Base-by-base conservation (phyloP, 2,797 vertebrate species). In the Paguma larvata region DNA sequence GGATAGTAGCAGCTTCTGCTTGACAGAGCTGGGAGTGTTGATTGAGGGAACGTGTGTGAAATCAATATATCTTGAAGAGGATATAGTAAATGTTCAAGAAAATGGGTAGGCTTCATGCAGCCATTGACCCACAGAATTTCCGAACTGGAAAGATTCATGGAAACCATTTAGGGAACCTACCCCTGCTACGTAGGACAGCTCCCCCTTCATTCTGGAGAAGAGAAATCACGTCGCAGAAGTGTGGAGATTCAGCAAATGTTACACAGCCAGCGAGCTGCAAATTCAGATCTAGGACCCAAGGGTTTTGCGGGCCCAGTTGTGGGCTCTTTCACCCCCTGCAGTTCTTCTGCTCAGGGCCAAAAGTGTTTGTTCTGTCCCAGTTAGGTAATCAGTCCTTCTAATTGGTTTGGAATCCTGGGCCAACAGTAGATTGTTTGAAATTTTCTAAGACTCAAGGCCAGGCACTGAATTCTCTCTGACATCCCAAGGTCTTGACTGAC, bases 401-500 rank as follows among this genome's bases (percentile, higher is more conserved):
- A 62, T 73, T 51, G 63, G 30, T 93, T 48, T 77, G 73, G 83
- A 94, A 96, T 41, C 21, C 87, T 51, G 23, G 27, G 27, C 46
- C 84, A 80, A 44, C 32, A 41, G 56, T 67, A 83, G 41, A 68
- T 91, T 41, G 46, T 12, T 84, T 78, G 56, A 80, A 92, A 95
- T 77, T 38, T 79, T 84, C 27, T 59, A 16, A 83, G 59, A 75
- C 23, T 80, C 15, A 65, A 94, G 38, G 46, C 21, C 30, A 51
- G 53, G 15, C n/a, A 70, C 80, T 82, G 59, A 67, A 72, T 91
- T 85, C 41, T 80, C n/a, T 91, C 96, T 97, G 85, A 78, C 25
- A 78, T 67, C 41, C 79, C 80, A 89, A 89, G 93, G 56, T 94
- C 93, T 87, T 83, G 38, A 51, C 63, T 88, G 89, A 84, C 67